Conservation (phyloP, 2,797 vertebrate genomes). For the Menidia menidia region DNA sequence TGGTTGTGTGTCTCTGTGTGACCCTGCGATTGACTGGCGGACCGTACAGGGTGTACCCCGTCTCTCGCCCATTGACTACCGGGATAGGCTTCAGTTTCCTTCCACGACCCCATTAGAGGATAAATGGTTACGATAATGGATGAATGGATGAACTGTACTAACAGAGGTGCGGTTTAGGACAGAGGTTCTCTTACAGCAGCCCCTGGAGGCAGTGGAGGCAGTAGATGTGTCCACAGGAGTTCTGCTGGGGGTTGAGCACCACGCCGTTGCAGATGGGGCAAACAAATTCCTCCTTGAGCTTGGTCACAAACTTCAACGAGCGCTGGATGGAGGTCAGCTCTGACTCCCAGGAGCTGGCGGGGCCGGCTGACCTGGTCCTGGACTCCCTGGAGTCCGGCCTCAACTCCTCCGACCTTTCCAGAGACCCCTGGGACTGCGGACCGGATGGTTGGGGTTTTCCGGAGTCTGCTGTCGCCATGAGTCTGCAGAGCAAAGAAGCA, state of each 20-base stretch:
- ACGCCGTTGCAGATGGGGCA: conserved; percentile 87
- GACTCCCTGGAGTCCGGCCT: conserved; percentile 37
- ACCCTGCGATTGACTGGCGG: too few species aligned
- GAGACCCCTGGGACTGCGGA: not conserved
- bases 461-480: conserved; percentile 39
- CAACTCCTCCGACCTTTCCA: conserved; percentile 6
- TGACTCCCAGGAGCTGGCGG: conserved; percentile 82
- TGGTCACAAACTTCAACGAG: conserved; percentile 83
- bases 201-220: conserved; percentile 87
- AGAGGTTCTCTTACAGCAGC: conserved; percentile 81
- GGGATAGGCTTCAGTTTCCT: too few species aligned
- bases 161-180: conserved; percentile 8
- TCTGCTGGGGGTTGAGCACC: conserved; percentile 92
- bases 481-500: conserved; percentile 16
- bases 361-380: conserved; percentile 77
- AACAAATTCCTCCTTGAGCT: conserved; percentile 87
- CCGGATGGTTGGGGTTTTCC: conserved; percentile 9
- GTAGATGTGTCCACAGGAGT: conserved; percentile 92
- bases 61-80: too few species aligned
- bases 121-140: too few species aligned
- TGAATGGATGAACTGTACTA: too few species aligned
- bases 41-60: too few species aligned
- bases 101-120: too few species aligned
- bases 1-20: too few species aligned
- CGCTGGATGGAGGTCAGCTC: conserved; percentile 73